Evolutionary conservation across 2,113 vertebrate genomes (phyloP).

Genomic region (Rhinoderma darwinii): DNA sequence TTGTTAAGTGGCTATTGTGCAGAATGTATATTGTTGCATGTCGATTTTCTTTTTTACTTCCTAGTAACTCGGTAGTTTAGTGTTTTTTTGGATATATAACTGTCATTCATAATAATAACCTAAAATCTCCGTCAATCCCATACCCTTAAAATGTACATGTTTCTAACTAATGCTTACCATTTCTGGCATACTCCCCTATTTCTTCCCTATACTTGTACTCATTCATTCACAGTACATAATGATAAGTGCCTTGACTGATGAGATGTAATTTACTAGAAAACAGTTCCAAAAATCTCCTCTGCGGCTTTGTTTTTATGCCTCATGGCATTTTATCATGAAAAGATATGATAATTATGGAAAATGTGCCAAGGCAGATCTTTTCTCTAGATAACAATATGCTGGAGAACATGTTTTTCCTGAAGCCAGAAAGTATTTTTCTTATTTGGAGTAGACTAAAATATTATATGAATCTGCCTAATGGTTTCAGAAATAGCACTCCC

Average conservation of each 20-base stretch:
- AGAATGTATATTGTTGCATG: not conserved
- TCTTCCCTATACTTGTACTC: constrained; percentile 18
- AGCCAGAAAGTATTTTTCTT: constrained; percentile 7
- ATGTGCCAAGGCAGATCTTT: constrained; percentile 36
- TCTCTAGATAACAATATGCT: constrained; percentile 30
- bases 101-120: not conserved
- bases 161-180: not conserved
- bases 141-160: not conserved
- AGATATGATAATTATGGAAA: constrained; percentile 42
- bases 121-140: not conserved
- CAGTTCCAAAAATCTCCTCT: constrained; percentile 35
- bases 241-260: constrained; percentile 38
- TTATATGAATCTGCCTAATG: constrained; percentile 9
- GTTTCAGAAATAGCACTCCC: not conserved
- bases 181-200: not conserved
- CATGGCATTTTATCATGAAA: constrained; percentile 39
- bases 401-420: constrained; percentile 24
- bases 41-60: not conserved
- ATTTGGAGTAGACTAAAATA: not conserved
- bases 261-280: constrained; percentile 46
- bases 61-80: not conserved
- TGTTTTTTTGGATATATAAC: not conserved
- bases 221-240: constrained; percentile 33
- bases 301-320: constrained; percentile 37
- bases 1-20: not conserved